Evolutionary conservation across 1,140 invertebrate species (phyloP), one percentile per base, ranked within the genome.

Genomic region (Chymomyza costata): DNA sequence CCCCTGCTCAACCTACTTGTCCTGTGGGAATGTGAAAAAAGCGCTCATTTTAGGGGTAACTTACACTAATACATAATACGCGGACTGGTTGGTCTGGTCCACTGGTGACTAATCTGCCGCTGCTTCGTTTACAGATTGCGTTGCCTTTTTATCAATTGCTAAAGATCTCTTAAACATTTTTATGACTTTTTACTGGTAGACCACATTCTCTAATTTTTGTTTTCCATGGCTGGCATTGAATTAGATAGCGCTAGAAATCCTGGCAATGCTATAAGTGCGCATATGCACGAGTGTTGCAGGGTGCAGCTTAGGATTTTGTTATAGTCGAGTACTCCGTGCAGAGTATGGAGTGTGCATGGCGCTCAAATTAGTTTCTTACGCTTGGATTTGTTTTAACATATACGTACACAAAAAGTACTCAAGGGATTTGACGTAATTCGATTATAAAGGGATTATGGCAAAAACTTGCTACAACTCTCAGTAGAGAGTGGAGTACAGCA

Each of bases 361-460:
- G 47, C 37, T 68, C 55, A 80, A 80, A 80, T 80, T 80, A 80
- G 73, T 80, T 80, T 80, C 73, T 80, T 80, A 80, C 73, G 73
- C 73, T 68, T 80, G 73, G 67, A 57, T 80, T 73, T 80, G 74
- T 60, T 68, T 73, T 80, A 68, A 73, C 68, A 11, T 3, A 34
- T 6, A 34, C 31, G n/a, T 11, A 41, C 60, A 64, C 55, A 69
- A 52, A 62, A 59, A 76, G 70, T 55, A 50, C 73, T 53, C 67
- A 37, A 40, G 73, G 73, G 73, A 80, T 67, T 78, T 67, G 59
- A 47, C 51, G 50, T 80, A 73, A 80, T 80, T 80, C 73, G 73
- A 80, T 80, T 80, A 80, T 68, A 80, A 80, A 56, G 73, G 66
- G 73, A 80, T 80, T 80, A 80, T 63, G 35, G 58, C 47, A 62